Conservation (phyloP, 2,797 vertebrate species). For the Lepus oiostolus region DNA sequence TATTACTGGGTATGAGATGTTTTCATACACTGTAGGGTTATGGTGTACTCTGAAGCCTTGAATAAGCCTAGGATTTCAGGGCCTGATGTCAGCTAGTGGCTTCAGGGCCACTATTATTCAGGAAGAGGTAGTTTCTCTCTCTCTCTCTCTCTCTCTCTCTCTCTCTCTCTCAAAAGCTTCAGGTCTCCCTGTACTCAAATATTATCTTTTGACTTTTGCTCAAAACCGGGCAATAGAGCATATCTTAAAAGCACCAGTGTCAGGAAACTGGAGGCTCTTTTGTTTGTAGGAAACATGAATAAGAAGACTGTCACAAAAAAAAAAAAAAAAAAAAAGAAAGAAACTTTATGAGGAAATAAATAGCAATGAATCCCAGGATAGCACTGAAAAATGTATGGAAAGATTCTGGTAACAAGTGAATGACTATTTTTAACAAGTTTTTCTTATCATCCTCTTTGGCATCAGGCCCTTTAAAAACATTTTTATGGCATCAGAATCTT, state of each 20-base stretch:
- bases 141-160: conserved; percentile 25
- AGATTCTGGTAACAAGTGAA: conserved; percentile 75
- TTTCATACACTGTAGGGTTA: conserved; percentile 32
- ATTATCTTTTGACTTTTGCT: conserved; percentile 79
- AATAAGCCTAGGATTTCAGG: conserved; percentile 26
- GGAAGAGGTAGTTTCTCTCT: conserved; percentile 40
- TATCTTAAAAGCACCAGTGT: conserved; percentile 74
- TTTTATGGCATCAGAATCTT: conserved; percentile 64
- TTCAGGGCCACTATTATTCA: conserved; percentile 74
- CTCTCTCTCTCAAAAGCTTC: conserved; percentile 38
- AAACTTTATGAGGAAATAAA: conserved; percentile 75
- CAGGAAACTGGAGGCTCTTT: conserved; percentile 76
- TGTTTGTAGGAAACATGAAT: conserved; percentile 77
- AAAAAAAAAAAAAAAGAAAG: not conserved
- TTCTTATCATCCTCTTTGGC: conserved; percentile 69
- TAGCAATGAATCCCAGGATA: conserved; percentile 82
- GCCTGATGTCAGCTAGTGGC: conserved; percentile 42
- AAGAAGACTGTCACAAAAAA: conserved; percentile 77
- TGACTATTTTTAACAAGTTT: conserved; percentile 79
- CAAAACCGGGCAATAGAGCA: conserved; percentile 59
- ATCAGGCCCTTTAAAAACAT: too few relatives aligned
- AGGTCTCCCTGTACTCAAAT: conserved; percentile 69
- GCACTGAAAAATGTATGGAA: conserved; percentile 66
- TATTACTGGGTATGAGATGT: not conserved
- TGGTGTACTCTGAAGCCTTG: conserved; percentile 31